Evolutionary conservation across 2,113 vertebrate species (phyloP), one percentile per base, ranked within the genome.

Genomic region (Chaetodon trifascialis): DNA sequence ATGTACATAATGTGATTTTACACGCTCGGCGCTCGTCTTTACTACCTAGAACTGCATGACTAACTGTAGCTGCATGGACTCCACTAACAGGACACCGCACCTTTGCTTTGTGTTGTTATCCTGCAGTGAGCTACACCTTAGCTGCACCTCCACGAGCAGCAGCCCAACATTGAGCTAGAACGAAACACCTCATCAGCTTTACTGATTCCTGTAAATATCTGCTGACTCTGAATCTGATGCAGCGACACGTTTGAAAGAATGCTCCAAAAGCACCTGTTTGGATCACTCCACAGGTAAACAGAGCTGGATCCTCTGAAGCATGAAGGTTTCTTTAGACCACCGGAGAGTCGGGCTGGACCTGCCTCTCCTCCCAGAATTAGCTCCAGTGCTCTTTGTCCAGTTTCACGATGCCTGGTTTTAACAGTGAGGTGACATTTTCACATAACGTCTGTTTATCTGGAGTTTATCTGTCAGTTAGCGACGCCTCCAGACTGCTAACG

Each of bases 1-100:
- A 8, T 80, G 82, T 89, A 73, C 11, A 77, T 82, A 66, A 47
- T 6, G 14, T 51, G 11, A 47, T 65, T 83, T 66, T 67, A 76
- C 52, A 42, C 52, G 72, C 30, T 51, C 38, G n/a, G 30, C 10
- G 25, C 42, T 44, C 4, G 3, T 66, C 70, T 82, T 36, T 78
- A n/a, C n/a, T n/a, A n/a, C 66, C 46, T 65, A 63, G 36, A 75
- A 36, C 66, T 73, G 46, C 19, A 11, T 59, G 16, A 34, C 15
- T 38, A 23, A 34, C 46, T 38, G 17, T 60, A 60, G n/a, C 68
- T 82, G 65, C 80, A 78, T 54, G 59, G 55, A 16, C 66, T 77
- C n/a, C 8, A 49, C 56, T 12, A 11, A 38, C 23, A 23, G 15
- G 36, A n/a, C n/a, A n/a, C n/a, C n/a, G n/a, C n/a, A n/a, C n/a